Evolutionary conservation across 2,888 invertebrate genomes (phyloP).

Genomic region (Actias luna): DNA sequence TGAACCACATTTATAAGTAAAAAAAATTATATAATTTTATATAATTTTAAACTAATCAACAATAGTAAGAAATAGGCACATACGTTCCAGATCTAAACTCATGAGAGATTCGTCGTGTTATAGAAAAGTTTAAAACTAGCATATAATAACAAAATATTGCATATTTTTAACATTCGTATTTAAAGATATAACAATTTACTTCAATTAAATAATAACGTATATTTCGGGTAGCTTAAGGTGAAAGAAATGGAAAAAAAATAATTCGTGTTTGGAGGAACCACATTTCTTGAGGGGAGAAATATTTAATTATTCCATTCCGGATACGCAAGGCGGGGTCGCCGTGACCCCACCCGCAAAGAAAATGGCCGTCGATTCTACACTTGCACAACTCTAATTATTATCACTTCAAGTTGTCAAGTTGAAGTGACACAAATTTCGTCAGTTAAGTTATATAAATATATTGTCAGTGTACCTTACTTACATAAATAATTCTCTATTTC

Average conservation of each 20-base stretch:
- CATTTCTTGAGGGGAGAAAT: conserved; percentile 65
- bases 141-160: too few species aligned
- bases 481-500: too few species aligned
- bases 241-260: neutral
- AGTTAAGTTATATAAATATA: neutral
- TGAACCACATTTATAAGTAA: too few species aligned
- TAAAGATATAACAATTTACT: too few species aligned
- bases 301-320: conserved; percentile 78
- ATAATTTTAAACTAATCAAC: too few species aligned
- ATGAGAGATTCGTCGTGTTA: too few species aligned
- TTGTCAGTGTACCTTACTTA: neutral
- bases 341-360: conserved; percentile 79
- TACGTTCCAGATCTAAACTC: too few species aligned
- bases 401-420: conserved; percentile 42
- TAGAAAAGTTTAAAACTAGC: too few species aligned
- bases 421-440: conserved; percentile 20
- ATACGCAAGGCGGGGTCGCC: conserved; percentile 76
- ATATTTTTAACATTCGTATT: too few species aligned
- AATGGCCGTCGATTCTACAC: conserved; percentile 75
- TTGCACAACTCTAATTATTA: conserved; percentile 64
- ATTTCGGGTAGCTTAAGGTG: neutral
- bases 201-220: neutral
- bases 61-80: too few species aligned
- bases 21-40: too few species aligned
- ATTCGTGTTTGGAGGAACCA: conserved; percentile 53